Percentiles rank a stretch among this genome's conserved stretches.
These are phyloP conservation scores for Micromussa lordhowensis DNA, from an alignment of 92 coral and sea anemone species.

Conservation along the genomic window DNA sequence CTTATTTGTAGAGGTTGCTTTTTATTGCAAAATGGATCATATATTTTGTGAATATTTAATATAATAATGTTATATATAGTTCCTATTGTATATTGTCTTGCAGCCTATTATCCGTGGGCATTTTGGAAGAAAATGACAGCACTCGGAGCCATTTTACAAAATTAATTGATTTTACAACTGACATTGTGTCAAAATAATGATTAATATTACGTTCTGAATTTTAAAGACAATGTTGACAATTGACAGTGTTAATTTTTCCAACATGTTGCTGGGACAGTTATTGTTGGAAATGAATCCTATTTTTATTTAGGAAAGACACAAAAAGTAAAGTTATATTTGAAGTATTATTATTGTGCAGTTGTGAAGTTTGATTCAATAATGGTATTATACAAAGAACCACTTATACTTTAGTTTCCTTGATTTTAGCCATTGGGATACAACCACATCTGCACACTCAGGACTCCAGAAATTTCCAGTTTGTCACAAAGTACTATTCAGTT, in stretches of 20 bases:
- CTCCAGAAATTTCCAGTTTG: no score
- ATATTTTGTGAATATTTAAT: slow-evolving; percentile 24
- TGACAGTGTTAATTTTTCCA: neutral
- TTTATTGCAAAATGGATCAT: neutral
- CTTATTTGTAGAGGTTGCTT: neutral
- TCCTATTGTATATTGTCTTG: neutral
- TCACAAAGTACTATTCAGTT: no score
- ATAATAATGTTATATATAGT: slow-evolving; percentile 9
- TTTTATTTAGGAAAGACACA: slow-evolving; percentile 3
- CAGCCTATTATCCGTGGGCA: neutral
- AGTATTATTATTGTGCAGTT: neutral
- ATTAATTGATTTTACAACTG: neutral
- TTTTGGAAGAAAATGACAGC: neutral
- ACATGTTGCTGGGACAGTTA: neutral
- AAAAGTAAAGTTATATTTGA: slow-evolving; percentile 1
- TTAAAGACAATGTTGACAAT: neutral
- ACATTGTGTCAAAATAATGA: neutral
- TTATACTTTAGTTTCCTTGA: no score
- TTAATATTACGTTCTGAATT: neutral
- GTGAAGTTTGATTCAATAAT: neutral
- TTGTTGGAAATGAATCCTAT: neutral
- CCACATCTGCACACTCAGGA: no score
- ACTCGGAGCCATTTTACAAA: neutral
- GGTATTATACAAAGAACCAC: neutral
- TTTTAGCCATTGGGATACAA: no score